Evolutionary conservation across 2,797 vertebrate species (phyloP).

Genomic region (Oceanodroma leucorhoa): DNA sequence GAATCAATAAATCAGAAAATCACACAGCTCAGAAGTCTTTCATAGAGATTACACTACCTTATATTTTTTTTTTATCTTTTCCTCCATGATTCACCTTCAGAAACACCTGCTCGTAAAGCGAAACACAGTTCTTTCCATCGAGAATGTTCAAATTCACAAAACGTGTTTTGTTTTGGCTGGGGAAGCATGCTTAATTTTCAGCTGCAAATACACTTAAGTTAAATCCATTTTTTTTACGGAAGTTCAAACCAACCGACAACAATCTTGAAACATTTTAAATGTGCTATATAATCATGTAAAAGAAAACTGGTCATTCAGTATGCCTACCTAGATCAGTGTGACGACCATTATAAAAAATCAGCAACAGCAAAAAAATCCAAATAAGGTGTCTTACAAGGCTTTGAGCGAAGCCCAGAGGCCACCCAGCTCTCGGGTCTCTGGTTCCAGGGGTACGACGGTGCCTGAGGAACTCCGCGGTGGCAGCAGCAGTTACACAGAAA

Average conservation of each 20-base stretch:
- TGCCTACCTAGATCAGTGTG: not conserved
- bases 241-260: not conserved
- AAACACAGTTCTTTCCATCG: not conserved
- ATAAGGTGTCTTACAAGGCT: not conserved
- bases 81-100: not conserved
- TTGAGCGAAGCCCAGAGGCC: not conserved
- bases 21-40: not conserved
- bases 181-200: not conserved
- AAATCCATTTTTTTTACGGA: not conserved
- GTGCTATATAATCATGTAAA: not conserved
- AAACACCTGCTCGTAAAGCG: not conserved
- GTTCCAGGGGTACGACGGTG: too few relatives aligned
- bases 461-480: rapidly evolving
- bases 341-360: not conserved
- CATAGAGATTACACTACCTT: not conserved
- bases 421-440: not conserved
- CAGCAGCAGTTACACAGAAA: not conserved
- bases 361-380: not conserved
- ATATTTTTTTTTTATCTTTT: not conserved
- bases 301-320: not conserved
- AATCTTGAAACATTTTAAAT: not conserved
- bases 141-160: not conserved
- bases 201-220: not conserved
- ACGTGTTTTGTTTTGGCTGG: not conserved
- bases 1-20: not conserved